phyloP scores from a whole-genome alignment of 2,797 vertebrate genomes.

The Myripristis murdjan region DNA sequence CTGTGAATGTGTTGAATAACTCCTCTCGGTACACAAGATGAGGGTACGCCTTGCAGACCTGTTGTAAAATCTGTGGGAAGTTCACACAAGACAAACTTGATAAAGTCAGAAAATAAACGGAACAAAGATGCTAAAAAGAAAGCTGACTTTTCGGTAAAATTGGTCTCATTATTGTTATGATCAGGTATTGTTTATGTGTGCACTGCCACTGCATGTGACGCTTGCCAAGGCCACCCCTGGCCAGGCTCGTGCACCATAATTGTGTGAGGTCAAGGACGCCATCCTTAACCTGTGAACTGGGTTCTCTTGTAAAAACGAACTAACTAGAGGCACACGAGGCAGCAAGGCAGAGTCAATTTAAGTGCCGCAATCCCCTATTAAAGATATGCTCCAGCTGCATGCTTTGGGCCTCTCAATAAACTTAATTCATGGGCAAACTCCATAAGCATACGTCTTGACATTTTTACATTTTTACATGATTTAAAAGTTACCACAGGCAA shows the following conservation, averaged over 20 bases:
- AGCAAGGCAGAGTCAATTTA: conserved; percentile 20
- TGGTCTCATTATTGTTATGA: not conserved
- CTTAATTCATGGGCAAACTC: not conserved
- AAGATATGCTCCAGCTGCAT: conserved; percentile 20
- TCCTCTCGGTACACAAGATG: not conserved
- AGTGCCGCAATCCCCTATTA: conserved; percentile 29
- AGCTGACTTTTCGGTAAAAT: not conserved
- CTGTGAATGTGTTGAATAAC: conserved; percentile 8
- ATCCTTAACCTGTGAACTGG: conserved; percentile 52
- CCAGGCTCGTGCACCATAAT: conserved; percentile 18
- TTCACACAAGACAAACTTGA: conserved; percentile 10
- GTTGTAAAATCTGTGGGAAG: conserved; percentile 19
- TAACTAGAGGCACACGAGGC: conserved; percentile 5
- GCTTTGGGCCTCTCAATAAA: not conserved
- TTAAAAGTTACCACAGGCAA: conserved; percentile 1
- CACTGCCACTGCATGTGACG: not conserved
- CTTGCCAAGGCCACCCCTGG: not conserved
- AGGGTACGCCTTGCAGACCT: not conserved
- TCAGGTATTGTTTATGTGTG: not conserved
- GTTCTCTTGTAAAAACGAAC: conserved; percentile 37
- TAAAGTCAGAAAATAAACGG: conserved; percentile 16
- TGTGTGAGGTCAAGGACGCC: conserved; percentile 30
- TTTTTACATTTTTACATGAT: not conserved
- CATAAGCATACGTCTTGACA: not conserved
- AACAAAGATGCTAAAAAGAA: not conserved